Conservation (phyloP, 2,113 vertebrate species). For the Eretmochelys imbricata region DNA sequence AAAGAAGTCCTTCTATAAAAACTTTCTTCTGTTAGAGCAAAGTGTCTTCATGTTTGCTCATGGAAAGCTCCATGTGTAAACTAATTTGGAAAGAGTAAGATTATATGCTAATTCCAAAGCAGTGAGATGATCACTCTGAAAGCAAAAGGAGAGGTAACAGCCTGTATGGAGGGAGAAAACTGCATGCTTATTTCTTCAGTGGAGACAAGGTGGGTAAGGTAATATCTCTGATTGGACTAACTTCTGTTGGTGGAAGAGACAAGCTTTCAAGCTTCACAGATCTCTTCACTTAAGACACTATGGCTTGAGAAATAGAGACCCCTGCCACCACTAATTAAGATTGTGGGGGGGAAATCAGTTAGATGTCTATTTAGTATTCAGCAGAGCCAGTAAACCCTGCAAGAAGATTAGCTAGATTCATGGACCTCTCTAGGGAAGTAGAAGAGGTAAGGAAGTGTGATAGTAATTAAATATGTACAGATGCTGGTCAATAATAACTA, state of each 20-base stretch:
- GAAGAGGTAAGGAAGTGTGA: conserved; percentile 51
- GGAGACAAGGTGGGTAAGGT: neutral
- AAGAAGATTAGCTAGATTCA: conserved; percentile 35
- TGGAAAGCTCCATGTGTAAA: neutral
- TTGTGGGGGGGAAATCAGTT: conserved; percentile 13
- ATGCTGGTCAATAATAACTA: conserved; percentile 51
- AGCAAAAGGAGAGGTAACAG: neutral
- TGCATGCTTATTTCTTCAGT: neutral
- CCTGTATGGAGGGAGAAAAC: neutral
- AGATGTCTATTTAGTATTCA: conserved; percentile 62
- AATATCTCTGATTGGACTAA: neutral
- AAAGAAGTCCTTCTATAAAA: neutral
- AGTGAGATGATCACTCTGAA: neutral
- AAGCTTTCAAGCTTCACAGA: neutral
- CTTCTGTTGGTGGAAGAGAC: neutral
- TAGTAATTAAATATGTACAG: conserved; percentile 66
- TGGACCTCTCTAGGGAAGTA: conserved; percentile 42
- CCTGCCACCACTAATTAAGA: conserved; percentile 16
- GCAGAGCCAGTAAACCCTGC: conserved; percentile 7
- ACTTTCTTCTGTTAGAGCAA: neutral
- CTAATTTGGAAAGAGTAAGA: neutral
- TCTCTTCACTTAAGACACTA: neutral
- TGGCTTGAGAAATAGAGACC: neutral
- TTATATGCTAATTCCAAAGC: neutral
- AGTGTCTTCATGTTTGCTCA: neutral